Evolutionary conservation across 2,888 invertebrate genomes (phyloP).

Genomic region (Subacronicta megacephala): DNA sequence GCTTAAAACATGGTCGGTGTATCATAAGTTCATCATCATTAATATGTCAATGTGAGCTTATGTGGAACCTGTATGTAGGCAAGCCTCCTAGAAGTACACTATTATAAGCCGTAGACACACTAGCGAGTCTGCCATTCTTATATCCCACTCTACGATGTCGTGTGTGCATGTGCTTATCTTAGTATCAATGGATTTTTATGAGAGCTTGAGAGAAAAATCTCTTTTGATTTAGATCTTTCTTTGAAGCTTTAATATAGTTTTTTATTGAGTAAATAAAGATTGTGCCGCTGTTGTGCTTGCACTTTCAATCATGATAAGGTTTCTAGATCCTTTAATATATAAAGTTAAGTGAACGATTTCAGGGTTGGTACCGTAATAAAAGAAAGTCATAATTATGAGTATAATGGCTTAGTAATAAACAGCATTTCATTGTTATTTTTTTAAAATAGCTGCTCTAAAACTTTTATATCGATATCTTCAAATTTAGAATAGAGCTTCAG

Average conservation of each 20-base stretch:
- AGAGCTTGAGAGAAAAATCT: background rate
- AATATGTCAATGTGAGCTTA: conserved; percentile 42
- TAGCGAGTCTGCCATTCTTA: conserved; percentile 8
- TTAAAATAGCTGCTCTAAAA: no score
- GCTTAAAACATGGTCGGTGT: background rate
- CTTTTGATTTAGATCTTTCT: background rate
- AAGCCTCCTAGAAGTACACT: conserved; percentile 8
- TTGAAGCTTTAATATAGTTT: background rate
- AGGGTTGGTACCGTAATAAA: no score
- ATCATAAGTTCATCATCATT: conserved; percentile 31
- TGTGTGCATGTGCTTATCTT: conserved; percentile 8
- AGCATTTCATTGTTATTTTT: no score
- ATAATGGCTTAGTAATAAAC: no score
- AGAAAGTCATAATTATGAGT: no score
- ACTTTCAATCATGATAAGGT: no score
- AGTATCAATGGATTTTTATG: conserved; percentile 3
- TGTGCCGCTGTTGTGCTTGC: no score
- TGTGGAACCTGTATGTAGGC: conserved; percentile 11
- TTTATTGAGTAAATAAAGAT: background rate
- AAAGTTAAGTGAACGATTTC: no score
- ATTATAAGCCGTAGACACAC: conserved; percentile 14
- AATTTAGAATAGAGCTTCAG: background rate
- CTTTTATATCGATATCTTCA: no score
- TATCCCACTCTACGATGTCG: background rate
- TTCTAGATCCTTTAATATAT: no score